Conservation (phyloP, 2,797 vertebrate species). For the Ispidina picta region DNA sequence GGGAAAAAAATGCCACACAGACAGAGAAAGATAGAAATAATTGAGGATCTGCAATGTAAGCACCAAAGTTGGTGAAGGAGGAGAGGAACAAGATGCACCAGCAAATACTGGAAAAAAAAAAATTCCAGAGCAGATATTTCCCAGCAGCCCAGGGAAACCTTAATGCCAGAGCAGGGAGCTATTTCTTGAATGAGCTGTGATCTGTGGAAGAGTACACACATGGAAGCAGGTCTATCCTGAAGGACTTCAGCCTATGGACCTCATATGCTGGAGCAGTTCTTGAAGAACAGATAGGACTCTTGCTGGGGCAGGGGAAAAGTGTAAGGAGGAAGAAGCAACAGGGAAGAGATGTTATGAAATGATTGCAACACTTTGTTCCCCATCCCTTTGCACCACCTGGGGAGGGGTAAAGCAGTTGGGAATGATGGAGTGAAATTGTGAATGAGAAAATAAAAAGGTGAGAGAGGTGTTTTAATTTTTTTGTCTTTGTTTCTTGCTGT, state of each 20-base stretch:
- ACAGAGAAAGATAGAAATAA: neutral
- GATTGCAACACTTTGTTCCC: neutral
- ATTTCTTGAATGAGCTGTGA: neutral
- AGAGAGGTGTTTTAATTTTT: neutral
- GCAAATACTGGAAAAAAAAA: neutral
- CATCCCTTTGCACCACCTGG: rapidly evolving
- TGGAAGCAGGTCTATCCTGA: neutral
- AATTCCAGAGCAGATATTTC: neutral
- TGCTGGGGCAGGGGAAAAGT: neutral
- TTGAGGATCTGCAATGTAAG: neutral
- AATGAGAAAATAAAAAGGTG: rapidly evolving
- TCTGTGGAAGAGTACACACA: neutral
- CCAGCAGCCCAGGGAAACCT: neutral
- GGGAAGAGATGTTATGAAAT: neutral
- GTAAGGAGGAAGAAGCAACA: neutral
- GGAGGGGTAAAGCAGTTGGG: neutral
- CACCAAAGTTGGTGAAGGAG: neutral
- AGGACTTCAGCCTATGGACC: neutral
- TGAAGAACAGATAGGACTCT: neutral
- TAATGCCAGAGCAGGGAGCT: neutral
- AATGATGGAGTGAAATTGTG: neutral
- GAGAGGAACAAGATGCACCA: neutral
- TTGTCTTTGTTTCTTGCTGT: neutral
- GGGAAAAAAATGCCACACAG: neutral
- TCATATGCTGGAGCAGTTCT: neutral